phyloP scores from a whole-genome alignment of 2,113 vertebrate species.

The Sylvilagus bachmani region DNA sequence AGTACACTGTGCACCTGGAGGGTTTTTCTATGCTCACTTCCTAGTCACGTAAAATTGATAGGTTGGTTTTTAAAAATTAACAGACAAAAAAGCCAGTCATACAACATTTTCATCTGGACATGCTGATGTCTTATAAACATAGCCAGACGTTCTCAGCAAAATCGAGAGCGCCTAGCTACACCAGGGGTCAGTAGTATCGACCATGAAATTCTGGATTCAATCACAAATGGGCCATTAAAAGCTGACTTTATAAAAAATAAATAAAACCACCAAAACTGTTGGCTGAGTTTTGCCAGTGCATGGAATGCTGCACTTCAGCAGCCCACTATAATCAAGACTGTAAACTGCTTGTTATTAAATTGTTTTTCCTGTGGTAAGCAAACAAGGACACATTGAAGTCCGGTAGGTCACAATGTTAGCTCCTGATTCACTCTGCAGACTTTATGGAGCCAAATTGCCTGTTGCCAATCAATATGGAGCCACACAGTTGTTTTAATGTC shows the following conservation, averaged over 20 bases:
- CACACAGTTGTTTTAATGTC: constrained; percentile 32
- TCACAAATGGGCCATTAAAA: constrained; percentile 72
- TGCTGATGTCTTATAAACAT: neutral
- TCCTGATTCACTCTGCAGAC: constrained; percentile 53
- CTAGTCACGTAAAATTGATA: neutral
- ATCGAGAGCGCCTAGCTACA: neutral
- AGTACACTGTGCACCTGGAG: rapidly evolving
- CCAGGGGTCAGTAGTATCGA: constrained; percentile 9
- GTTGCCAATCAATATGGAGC: constrained; percentile 1
- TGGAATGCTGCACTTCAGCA: constrained; percentile 11
- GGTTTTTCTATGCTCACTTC: neutral
- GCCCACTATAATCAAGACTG: constrained; percentile 37
- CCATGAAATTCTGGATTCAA: constrained; percentile 74
- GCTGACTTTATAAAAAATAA: constrained; percentile 51
- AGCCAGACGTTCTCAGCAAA: constrained; percentile 10
- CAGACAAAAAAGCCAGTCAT: neutral
- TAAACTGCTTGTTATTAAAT: constrained; percentile 71
- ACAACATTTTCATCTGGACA: neutral
- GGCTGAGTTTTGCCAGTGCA: constrained; percentile 59
- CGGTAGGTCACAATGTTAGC: constrained; percentile 40
- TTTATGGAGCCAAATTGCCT: constrained; percentile 68
- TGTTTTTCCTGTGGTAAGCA: constrained; percentile 73
- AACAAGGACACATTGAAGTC: constrained; percentile 72
- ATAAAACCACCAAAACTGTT: constrained; percentile 57
- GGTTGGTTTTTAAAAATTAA: neutral